Percentiles rank a stretch among this genome's conserved stretches.
Evolutionary conservation across 1,140 invertebrate species (phyloP).

Genomic region (Bombus superbus): DNA sequence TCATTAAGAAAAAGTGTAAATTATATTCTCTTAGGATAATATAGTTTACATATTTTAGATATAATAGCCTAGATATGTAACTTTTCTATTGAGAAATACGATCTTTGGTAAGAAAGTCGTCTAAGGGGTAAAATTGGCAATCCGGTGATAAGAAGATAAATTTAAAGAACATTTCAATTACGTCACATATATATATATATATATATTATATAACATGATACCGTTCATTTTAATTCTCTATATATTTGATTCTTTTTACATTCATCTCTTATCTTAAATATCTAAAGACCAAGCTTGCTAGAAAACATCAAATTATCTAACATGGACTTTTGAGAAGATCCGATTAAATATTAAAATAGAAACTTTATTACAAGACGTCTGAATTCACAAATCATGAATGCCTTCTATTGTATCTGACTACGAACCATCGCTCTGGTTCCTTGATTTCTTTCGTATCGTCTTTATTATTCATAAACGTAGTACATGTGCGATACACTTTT

Average conservation of each 20-base stretch:
- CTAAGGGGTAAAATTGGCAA: neutral
- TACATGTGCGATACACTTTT: neutral
- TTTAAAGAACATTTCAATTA: neutral
- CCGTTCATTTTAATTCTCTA: neutral
- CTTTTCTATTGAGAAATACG: neutral
- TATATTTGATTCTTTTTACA: too few species aligned
- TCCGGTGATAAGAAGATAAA: neutral
- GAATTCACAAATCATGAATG: neutral
- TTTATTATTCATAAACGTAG: neutral
- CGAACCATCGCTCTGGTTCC: neutral
- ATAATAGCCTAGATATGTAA: neutral
- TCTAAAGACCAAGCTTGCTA: too few species aligned
- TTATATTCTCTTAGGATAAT: neutral
- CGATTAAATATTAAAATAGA: neutral
- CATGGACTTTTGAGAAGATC: neutral
- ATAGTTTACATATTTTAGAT: neutral
- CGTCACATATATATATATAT: neutral
- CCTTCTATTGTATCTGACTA: neutral
- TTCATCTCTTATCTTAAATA: too few species aligned
- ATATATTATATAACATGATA: neutral
- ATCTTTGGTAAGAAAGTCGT: neutral
- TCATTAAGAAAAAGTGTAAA: too few species aligned
- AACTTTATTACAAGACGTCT: neutral
- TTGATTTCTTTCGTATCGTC: neutral
- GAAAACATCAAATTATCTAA: neutral